These are phyloP conservation scores for Esox niger DNA, from an alignment of 2,113 vertebrate species.

Conservation along the genomic window DNA sequence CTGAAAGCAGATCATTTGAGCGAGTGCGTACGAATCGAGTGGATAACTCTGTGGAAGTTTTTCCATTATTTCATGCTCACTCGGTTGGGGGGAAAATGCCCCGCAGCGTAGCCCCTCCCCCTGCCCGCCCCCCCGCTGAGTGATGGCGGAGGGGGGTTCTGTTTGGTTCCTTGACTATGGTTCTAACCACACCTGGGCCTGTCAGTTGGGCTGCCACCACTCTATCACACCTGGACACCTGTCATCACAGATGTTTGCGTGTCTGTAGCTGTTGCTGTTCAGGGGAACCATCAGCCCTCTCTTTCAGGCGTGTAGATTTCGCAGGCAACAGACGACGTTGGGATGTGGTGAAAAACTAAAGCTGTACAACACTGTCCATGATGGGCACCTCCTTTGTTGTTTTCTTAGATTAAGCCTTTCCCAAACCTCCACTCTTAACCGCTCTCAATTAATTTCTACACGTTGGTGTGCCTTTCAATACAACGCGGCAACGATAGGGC, in stretches of 20 bases:
- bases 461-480: too few species aligned
- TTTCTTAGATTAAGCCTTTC: too few species aligned
- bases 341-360: too few species aligned
- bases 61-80: constrained; percentile 7
- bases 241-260: constrained; percentile 8
- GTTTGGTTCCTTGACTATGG: background rate
- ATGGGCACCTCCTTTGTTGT: too few species aligned
- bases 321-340: too few species aligned
- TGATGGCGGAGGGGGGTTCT: background rate
- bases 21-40: background rate
- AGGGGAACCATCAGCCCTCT: too few species aligned
- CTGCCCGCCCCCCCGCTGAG: background rate
- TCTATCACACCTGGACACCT: constrained; percentile 13
- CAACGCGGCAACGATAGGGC: too few species aligned
- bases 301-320: too few species aligned
- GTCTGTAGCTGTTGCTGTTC: background rate
- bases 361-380: too few species aligned
- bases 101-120: background rate
- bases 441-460: too few species aligned
- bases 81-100: background rate
- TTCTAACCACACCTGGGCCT: background rate
- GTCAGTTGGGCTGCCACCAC: background rate
- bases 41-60: background rate
- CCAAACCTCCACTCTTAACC: too few species aligned
- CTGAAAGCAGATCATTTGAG: background rate